Evolutionary conservation across 2,888 invertebrate genomes (phyloP), one percentile per base, ranked within the genome.

Genomic region (Cantharis lateralis): DNA sequence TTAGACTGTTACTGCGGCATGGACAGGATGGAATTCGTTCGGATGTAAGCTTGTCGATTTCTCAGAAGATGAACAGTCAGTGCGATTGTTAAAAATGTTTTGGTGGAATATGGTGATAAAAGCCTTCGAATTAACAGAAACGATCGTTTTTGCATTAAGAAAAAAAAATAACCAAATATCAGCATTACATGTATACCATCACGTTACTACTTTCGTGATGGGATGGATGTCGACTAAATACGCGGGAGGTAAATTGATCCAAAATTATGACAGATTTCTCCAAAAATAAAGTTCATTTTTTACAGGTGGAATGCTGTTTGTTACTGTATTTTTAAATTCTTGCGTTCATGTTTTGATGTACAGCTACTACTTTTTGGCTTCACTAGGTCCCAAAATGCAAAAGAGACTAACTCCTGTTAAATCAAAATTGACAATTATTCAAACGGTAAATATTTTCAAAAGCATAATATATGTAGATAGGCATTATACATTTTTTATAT

Each of bases 321-420:
- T 93, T 84, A 89, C 92, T 0, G 89, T 93, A 0, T 89, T 93
- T 87, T 84, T 94, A 69, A 95, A 95, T 86, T 91, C 90, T 70
- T 87, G 89, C 0, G 91, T 95, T 1, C 95, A 95, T 83, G 90
- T 94, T 3, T 85, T 95, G 15, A 95, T 95, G 95, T 95, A 95
- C 85, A 89, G 90, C 7, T 95, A 95, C 87, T 95, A 95, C 85
- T 89, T 94, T 13, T 84, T 93, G 0, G 89, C 93, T 0, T 91
- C 92, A 74, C 90, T 93, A 76, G 93, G 92, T 79, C 90, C 91
- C 7, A 83, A 85, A 62, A 86, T 91, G 81, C 91, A 92, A 83
- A 89, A 88, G 18, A 87, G 86, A 78, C 87, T 94, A 62, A 85
- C 85, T 72, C 91, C 90, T 77, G 90, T 93, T 85, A 95, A 95